phyloP scores from a whole-genome alignment of 2,113 vertebrate species.

The Octodon degus region DNA sequence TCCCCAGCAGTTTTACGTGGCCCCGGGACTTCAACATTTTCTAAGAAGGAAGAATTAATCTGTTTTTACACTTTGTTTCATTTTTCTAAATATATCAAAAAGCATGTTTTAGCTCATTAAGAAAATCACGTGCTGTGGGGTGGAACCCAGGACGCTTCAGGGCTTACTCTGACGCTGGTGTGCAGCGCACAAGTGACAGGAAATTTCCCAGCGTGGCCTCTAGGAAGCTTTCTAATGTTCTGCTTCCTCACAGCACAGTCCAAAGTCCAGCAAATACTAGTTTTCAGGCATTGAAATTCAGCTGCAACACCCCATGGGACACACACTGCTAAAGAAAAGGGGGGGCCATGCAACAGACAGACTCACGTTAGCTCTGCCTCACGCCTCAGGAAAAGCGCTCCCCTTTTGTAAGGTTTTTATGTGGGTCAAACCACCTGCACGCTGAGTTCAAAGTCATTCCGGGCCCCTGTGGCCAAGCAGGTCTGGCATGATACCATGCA shows the following conservation, averaged over 20 bases:
- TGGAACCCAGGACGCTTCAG: background rate
- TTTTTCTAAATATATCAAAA: background rate
- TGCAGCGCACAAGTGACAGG: background rate
- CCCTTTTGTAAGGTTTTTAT: conserved; percentile 5
- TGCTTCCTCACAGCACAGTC: background rate
- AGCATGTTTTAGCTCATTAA: background rate
- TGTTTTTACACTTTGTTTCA: background rate
- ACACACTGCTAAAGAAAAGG: background rate
- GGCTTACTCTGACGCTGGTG: background rate
- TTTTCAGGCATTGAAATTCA: conserved; percentile 8
- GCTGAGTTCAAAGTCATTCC: conserved; percentile 63
- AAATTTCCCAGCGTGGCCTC: background rate
- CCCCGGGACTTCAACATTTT: background rate
- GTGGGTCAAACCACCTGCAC: conserved; percentile 67
- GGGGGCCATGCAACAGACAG: background rate
- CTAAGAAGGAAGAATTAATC: background rate
- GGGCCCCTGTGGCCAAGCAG: conserved; percentile 52
- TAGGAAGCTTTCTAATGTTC: background rate
- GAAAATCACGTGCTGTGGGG: background rate
- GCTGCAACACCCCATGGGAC: background rate
- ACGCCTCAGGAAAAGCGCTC: background rate
- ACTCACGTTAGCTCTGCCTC: background rate
- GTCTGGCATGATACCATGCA: background rate
- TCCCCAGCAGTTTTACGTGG: background rate
- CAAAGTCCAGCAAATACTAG: background rate